These are phyloP conservation scores for Liodrosophila aerea DNA, from an alignment of 2,888 invertebrate genomes.

Conservation along the genomic window DNA sequence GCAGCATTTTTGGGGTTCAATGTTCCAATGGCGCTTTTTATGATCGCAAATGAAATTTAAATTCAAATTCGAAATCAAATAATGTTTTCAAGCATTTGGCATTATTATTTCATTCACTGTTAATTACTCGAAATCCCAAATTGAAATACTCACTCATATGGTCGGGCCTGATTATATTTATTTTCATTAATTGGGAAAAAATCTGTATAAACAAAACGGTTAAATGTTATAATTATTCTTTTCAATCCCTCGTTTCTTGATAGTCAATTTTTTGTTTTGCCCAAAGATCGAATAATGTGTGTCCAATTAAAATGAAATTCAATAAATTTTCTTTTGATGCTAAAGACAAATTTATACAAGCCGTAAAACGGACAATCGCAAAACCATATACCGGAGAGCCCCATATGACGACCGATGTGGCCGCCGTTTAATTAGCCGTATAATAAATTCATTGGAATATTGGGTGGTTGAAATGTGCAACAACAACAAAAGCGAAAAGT, in stretches of 20 bases:
- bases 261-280: conserved; percentile 21
- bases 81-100: conserved; percentile 42
- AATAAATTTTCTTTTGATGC: conserved; percentile 47
- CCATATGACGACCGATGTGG: neutral
- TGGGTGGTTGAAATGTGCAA: conserved; percentile 11
- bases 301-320: conserved; percentile 58
- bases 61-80: conserved; percentile 34
- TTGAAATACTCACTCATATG: conserved; percentile 16
- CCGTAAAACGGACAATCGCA: conserved; percentile 13
- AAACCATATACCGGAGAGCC: neutral
- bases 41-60: conserved; percentile 46
- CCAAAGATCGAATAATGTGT: conserved; percentile 44
- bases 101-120: conserved; percentile 50
- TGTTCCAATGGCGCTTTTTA: conserved; percentile 44
- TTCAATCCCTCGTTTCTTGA: no score
- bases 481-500: neutral
- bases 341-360: conserved; percentile 50
- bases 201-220: conserved; percentile 11
- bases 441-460: conserved; percentile 47
- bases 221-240: conserved; percentile 3
- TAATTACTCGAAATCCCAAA: conserved; percentile 48
- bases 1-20: conserved; percentile 46
- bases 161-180: conserved; percentile 33
- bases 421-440: conserved; percentile 38
- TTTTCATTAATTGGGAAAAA: conserved; percentile 51